Evolutionary conservation across 2,888 invertebrate genomes (phyloP).

Genomic region (Chymomyza caudatula): DNA sequence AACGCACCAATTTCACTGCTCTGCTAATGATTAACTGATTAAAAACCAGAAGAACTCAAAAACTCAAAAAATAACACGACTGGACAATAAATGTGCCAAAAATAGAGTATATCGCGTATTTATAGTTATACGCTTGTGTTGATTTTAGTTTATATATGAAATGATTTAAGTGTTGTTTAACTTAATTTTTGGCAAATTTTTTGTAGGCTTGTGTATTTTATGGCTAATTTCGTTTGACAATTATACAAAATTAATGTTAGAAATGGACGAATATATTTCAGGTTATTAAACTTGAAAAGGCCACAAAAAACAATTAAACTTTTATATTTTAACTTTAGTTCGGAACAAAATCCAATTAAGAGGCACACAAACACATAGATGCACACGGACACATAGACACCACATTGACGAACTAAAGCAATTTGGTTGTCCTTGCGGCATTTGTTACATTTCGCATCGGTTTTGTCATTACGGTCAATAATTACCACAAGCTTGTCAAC

Average conservation of each 20-base stretch:
- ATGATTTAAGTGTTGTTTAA: conserved; percentile 41
- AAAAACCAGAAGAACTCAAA: conserved; percentile 20
- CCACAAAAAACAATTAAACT: conserved; percentile 41
- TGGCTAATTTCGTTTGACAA: conserved; percentile 48
- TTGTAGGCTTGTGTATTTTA: conserved; percentile 13
- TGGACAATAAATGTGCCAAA: not conserved
- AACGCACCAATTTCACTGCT: not conserved
- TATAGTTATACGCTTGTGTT: not conserved
- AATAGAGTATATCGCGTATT: not conserved
- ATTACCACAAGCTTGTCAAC: conserved; percentile 76
- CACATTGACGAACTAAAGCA: conserved; percentile 58
- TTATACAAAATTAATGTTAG: not conserved
- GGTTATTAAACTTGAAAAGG: not conserved
- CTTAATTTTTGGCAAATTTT: not conserved
- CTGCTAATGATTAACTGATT: conserved; percentile 32
- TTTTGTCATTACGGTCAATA: conserved; percentile 76
- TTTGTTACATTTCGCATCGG: conserved; percentile 46
- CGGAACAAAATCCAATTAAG: conserved; percentile 57
- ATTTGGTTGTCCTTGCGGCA: conserved; percentile 50
- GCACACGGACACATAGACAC: not conserved
- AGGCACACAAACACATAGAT: not conserved
- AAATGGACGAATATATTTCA: not conserved
- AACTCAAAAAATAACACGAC: conserved; percentile 12
- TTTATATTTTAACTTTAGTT: conserved; percentile 38
- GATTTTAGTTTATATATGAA: conserved; percentile 36